A percentile compares a stretch with the other conserved stretches of the same genome.
Evolutionary conservation across 2,797 vertebrate species (phyloP).

Genomic region (Alcedo quadribrachys): DNA sequence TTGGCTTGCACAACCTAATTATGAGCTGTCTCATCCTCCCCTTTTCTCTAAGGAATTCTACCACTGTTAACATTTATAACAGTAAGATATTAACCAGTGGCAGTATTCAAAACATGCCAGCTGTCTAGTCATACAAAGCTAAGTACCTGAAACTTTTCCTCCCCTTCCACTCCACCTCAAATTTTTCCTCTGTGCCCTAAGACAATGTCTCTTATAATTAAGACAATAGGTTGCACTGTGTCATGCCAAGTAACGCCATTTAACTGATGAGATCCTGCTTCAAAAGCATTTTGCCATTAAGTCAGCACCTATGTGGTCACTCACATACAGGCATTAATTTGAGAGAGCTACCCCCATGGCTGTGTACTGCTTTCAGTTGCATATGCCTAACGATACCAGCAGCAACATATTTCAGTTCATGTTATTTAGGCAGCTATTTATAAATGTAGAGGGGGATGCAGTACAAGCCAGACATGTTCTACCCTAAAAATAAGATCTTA

Average conservation of each 20-base stretch:
- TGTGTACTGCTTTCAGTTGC: neutral
- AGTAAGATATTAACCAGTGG: neutral
- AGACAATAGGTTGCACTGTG: neutral
- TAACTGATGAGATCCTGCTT: neutral
- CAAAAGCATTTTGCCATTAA: neutral
- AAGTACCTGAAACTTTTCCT: neutral
- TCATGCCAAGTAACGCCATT: neutral
- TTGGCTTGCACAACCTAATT: neutral
- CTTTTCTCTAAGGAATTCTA: neutral
- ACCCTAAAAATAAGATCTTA: neutral
- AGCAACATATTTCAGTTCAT: neutral
- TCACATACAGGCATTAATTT: neutral
- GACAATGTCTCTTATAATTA: neutral
- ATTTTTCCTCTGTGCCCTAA: neutral
- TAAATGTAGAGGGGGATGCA: neutral
- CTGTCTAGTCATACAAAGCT: neutral
- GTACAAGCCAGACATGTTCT: neutral
- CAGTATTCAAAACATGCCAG: neutral
- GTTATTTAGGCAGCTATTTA: slow-evolving; percentile 30
- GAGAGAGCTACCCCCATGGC: neutral
- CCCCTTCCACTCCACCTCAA: neutral
- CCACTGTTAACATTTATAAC: neutral
- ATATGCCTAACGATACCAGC: neutral
- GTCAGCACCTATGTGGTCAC: neutral
- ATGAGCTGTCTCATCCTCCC: neutral